These are phyloP conservation scores for Cryptus viduatorius DNA, from an alignment of 2,888 invertebrate genomes.

Conservation along the genomic window DNA sequence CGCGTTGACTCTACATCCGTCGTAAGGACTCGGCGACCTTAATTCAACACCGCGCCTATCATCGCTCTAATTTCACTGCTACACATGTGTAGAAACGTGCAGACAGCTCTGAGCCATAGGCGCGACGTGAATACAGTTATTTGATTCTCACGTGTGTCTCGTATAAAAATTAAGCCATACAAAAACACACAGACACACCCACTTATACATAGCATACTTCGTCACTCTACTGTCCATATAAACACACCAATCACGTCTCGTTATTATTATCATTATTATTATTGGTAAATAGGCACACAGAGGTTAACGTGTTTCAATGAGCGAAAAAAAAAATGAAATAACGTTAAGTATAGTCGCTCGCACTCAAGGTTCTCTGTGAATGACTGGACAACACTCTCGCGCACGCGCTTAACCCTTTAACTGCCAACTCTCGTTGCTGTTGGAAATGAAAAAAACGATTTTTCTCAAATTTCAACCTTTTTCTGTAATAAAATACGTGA, in stretches of 20 bases:
- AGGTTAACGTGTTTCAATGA: background rate
- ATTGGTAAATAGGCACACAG: constrained; percentile 14
- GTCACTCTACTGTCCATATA: background rate
- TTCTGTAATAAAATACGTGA: no score
- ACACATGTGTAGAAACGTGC: background rate
- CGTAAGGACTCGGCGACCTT: background rate
- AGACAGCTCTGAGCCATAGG: background rate
- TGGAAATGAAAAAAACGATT: background rate
- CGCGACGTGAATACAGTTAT: background rate
- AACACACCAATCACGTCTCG: background rate
- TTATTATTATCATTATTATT: background rate
- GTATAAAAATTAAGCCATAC: background rate
- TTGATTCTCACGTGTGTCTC: constrained; percentile 9
- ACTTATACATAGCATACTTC: background rate
- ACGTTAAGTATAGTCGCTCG: background rate
- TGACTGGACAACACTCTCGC: constrained; percentile 34
- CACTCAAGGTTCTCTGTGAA: constrained; percentile 2
- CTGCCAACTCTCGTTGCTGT: background rate
- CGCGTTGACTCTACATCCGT: background rate
- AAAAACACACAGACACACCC: background rate
- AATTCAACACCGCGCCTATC: constrained; percentile 11
- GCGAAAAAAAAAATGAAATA: background rate
- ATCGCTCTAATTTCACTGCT: background rate
- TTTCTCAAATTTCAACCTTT: no score
- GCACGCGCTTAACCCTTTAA: background rate